These are phyloP conservation scores for Schizopygopsis pylzovi DNA, from an alignment of 2,797 vertebrate species.

Conservation along the genomic window DNA sequence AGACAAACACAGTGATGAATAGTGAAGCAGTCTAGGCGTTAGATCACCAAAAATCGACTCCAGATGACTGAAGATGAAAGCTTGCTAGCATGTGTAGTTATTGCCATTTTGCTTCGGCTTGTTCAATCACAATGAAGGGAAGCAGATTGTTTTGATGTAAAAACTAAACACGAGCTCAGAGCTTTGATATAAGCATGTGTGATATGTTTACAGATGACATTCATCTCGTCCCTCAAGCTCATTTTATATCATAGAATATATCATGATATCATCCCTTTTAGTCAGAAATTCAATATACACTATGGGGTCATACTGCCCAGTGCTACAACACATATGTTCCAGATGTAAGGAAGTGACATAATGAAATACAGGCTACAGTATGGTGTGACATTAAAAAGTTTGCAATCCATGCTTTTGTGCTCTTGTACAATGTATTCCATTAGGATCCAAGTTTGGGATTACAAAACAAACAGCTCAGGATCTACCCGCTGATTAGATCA, in stretches of 20 bases:
- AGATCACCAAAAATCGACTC: slow-evolving; percentile 33
- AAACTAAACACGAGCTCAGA: not conserved
- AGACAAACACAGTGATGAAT: slow-evolving; percentile 40
- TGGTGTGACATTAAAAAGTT: not conserved
- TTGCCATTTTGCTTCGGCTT: slow-evolving; percentile 4
- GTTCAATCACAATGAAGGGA: slow-evolving; percentile 1
- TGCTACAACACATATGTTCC: slow-evolving; percentile 11
- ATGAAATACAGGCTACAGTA: not conserved
- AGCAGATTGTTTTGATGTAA: not conserved
- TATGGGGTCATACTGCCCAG: not conserved
- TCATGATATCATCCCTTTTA: not conserved
- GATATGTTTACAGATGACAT: slow-evolving; percentile 1
- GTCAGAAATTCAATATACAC: not conserved
- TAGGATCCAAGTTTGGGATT: not conserved
- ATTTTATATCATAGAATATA: not conserved
- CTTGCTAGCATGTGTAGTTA: not conserved
- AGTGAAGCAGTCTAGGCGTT: slow-evolving; percentile 10
- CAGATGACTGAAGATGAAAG: slow-evolving; percentile 40
- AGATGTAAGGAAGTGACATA: slow-evolving; percentile 43
- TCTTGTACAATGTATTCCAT: not conserved
- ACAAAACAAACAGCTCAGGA: not conserved
- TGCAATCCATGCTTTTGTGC: slow-evolving; percentile 9
- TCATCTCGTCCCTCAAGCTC: not conserved
- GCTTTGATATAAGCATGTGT: slow-evolving; percentile 16
- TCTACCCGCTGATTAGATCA: not conserved